phyloP scores from a whole-genome alignment of 2,113 vertebrate genomes.

The Elanus axillaris region DNA sequence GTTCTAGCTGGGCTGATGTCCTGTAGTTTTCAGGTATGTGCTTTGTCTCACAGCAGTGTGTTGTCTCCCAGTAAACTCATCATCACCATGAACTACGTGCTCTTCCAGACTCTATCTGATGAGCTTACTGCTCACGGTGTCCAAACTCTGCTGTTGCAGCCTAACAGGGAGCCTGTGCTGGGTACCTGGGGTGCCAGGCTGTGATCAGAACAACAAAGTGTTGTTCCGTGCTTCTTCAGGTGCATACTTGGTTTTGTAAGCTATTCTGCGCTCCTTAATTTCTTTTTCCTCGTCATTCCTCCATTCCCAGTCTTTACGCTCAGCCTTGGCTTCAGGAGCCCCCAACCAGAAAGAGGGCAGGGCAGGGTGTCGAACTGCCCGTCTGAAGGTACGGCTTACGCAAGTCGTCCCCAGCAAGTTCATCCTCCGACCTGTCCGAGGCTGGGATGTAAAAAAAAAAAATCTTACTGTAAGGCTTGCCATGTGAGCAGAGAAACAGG shows the following conservation, averaged over 20 bases:
- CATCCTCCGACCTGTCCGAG: neutral
- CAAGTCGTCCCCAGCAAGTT: neutral
- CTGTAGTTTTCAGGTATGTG: neutral
- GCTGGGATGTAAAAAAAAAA: neutral
- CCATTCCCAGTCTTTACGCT: neutral
- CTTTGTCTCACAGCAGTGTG: neutral
- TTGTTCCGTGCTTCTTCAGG: neutral
- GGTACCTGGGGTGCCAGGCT: neutral
- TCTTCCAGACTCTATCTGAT: neutral
- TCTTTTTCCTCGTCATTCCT: neutral
- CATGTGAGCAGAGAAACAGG: neutral
- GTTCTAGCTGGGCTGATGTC: neutral
- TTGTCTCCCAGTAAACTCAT: neutral
- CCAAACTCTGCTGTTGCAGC: neutral
- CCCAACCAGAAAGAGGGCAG: neutral
- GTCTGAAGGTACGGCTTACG: neutral
- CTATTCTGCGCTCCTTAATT: neutral
- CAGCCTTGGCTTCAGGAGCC: neutral
- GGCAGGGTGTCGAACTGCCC: neutral
- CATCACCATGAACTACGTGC: rapidly evolving
- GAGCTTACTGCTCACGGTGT: neutral
- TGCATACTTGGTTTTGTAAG: neutral
- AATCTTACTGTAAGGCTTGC: neutral
- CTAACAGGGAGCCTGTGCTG: neutral
- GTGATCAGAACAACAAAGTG: no score